A percentile compares a stretch with the other conserved stretches of the same genome.
Conservation (phyloP, 2,888 invertebrate species). For the Lacanobia wlatinum region DNA sequence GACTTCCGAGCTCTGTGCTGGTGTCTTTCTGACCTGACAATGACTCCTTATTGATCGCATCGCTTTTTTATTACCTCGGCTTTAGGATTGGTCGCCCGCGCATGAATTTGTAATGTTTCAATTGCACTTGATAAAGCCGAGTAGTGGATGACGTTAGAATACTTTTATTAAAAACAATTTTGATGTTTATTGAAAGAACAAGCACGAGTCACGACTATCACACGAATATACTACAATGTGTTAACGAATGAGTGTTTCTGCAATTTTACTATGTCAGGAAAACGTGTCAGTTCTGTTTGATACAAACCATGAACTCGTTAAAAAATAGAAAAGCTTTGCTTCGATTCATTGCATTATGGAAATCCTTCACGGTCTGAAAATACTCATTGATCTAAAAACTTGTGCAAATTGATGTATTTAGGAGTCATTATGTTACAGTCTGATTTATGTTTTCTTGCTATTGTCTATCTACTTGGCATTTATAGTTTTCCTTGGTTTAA, state of each 20-base stretch:
- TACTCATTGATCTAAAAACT: constrained; percentile 11
- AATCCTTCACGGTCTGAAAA: constrained; percentile 17
- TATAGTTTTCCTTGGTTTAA: too few species aligned
- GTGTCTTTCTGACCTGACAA: constrained; percentile 30
- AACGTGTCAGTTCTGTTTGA: not conserved
- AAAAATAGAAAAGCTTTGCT: constrained; percentile 1
- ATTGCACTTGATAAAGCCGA: constrained; percentile 28
- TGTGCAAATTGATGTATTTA: not conserved
- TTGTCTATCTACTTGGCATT: too few species aligned
- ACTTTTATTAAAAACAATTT: constrained; percentile 27
- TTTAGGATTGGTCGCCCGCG: constrained; percentile 26
- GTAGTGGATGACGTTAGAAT: constrained; percentile 12
- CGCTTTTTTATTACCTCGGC: constrained; percentile 53
- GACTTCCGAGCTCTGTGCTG: not conserved
- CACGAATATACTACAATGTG: not conserved
- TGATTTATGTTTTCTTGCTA: too few species aligned
- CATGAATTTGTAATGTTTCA: constrained; percentile 42
- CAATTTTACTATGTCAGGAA: not conserved
- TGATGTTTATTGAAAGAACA: not conserved
- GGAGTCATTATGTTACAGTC: not conserved
- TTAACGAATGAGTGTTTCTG: not conserved
- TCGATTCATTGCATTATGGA: constrained; percentile 7
- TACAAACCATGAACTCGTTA: not conserved
- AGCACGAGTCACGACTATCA: not conserved
- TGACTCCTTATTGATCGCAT: constrained; percentile 50